phyloP scores from a whole-genome alignment of 2,113 vertebrate species.

The Myotis davidii region DNA sequence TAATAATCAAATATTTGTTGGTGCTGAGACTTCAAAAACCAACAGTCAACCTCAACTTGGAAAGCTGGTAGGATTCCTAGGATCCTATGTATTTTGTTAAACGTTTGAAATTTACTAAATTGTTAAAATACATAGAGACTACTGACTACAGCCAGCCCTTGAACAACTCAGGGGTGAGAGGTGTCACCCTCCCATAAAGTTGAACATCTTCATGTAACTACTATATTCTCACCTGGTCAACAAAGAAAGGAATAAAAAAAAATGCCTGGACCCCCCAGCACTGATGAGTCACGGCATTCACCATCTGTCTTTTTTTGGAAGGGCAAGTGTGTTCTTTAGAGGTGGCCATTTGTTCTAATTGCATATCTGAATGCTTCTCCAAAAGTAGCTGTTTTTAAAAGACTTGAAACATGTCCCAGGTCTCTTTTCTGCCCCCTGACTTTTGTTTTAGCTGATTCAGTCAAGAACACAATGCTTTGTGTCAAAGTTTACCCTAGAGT shows the following conservation, averaged over 20 bases:
- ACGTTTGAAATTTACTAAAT: not conserved
- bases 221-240: not conserved
- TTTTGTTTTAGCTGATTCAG: constrained; percentile 22
- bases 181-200: not conserved
- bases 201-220: not conserved
- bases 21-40: not conserved
- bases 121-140: not conserved
- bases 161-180: not conserved
- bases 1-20: not conserved
- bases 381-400: not conserved
- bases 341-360: not conserved
- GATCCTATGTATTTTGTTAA: not conserved
- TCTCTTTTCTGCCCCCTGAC: not conserved
- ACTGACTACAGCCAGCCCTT: not conserved
- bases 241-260: not conserved
- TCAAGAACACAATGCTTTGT: constrained; percentile 42
- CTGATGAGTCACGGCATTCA: not conserved
- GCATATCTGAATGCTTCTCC: not conserved
- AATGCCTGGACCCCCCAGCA: not conserved
- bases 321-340: not conserved
- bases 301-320: not conserved
- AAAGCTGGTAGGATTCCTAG: not conserved
- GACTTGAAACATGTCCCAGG: not conserved
- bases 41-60: not conserved
- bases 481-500: constrained; percentile 53